Base-by-base conservation (phyloP, 1,140 invertebrate genomes). In the Procambarus virginalis region DNA sequence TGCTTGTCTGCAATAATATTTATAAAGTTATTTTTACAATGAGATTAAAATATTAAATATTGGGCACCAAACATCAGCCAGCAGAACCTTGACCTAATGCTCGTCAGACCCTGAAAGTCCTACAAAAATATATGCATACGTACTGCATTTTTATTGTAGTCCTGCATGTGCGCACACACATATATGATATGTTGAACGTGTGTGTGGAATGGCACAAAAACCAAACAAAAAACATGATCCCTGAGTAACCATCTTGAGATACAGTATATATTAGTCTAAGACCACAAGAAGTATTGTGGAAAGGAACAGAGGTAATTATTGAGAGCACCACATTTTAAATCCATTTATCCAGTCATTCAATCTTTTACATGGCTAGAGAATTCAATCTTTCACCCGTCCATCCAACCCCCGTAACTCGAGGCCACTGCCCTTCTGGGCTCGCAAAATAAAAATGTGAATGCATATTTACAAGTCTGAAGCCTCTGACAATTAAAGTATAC, bases 401-500 rank as follows among this genome's bases (percentile, higher is more conserved):
- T 76, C 68, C 8, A 58, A 49, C 51, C 46, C 73, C 64, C 20
- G 46, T 73, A 70, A 14, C 68, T 70, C 34, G 83, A 55, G 83
- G 17, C 14, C 46, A 75, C 17, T n/a, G 8, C n/a, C 48, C n/a
- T 55, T 45, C 83, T 75, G 83, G 64, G 58, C 77, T 80, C 46
- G 48, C 22, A 20, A 80, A 79, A 81, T 70, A 80, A 80, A 49
- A 81, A 20, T 34, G 77, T 34, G 45, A 78, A 79, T 60, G 45
- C 22, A 20, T 87, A 87, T 81, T 20, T 87, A 87, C 86, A 87
- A 85, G 75, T 80, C 34, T 89, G 79, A 83, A 75, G 55, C 49
- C 76, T 83, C 81, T 77, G 68, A 83, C 77, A 83, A 80, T 83
- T 58, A 89, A 77, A 83, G 70, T 89, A 89, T 89, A 89, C 86